These are phyloP conservation scores for Coreius guichenoti DNA, from an alignment of 2,797 vertebrate species.

Conservation along the genomic window DNA sequence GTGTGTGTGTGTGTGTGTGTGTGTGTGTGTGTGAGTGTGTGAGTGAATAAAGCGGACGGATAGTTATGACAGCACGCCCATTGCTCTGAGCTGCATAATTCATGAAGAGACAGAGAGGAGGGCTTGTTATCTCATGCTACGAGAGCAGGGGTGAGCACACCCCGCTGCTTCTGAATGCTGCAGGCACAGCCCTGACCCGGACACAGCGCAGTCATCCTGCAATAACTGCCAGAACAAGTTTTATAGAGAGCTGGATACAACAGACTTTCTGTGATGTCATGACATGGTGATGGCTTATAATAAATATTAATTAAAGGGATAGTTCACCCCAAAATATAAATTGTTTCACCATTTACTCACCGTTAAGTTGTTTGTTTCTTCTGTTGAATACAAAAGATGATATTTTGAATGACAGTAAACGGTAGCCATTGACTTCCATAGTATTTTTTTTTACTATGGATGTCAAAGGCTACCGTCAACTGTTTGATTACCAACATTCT, in stretches of 20 bases:
- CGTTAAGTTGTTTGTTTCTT: not conserved
- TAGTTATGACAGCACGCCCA: slow-evolving; percentile 31
- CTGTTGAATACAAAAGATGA: not conserved
- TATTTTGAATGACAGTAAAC: not conserved
- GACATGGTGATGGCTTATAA: not conserved
- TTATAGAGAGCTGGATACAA: not conserved
- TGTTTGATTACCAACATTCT: not conserved
- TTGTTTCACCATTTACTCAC: too few relatives aligned
- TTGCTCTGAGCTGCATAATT: slow-evolving; percentile 41
- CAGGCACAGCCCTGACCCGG: slow-evolving; percentile 21
- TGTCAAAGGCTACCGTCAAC: not conserved
- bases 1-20: not conserved
- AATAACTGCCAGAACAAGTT: not conserved
- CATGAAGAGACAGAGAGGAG: slow-evolving; percentile 26
- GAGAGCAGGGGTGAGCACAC: slow-evolving; percentile 40
- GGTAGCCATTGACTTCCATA: not conserved
- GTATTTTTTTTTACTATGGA: too few relatives aligned
- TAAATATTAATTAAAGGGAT: not conserved
- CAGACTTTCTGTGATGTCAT: slow-evolving; percentile 5
- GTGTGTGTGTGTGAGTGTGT: not conserved
- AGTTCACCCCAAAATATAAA: too few relatives aligned
- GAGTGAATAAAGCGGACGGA: not conserved
- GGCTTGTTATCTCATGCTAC: slow-evolving; percentile 38
- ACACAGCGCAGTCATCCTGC: slow-evolving; percentile 23
- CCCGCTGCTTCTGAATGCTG: not conserved